A percentile compares a stretch with the other conserved stretches of the same genome.
Conservation (phyloP, 2,888 invertebrate genomes). For the Diplolepis rosae region DNA sequence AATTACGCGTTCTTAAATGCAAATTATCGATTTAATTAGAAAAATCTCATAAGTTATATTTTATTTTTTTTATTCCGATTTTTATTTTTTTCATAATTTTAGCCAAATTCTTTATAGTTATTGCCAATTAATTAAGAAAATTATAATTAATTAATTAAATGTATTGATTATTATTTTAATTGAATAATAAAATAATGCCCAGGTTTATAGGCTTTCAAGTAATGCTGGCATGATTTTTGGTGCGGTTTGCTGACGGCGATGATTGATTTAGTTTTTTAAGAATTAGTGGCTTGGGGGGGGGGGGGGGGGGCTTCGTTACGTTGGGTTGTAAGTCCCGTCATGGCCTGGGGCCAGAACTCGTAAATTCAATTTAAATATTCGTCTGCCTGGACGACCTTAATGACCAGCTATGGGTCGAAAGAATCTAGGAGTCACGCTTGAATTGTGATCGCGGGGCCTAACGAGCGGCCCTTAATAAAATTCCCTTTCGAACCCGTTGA, state of each 20-base stretch:
- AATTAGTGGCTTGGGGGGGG: neutral
- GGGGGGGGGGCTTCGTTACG: slow-evolving; percentile 7
- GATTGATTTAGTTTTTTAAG: slow-evolving; percentile 9
- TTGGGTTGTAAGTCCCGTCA: slow-evolving; percentile 5
- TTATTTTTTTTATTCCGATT: no score
- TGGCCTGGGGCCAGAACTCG: slow-evolving; percentile 62
- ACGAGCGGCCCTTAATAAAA: slow-evolving; percentile 23
- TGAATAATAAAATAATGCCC: no score
- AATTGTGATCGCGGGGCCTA: slow-evolving; percentile 16
- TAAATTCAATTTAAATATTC: slow-evolving; percentile 71
- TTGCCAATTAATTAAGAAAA: no score
- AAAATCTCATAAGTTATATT: slow-evolving; percentile 16
- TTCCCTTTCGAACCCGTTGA: slow-evolving; percentile 9
- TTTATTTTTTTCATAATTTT: no score
- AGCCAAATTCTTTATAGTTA: no score
- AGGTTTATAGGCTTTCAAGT: no score
- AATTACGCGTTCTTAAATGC: slow-evolving; percentile 38
- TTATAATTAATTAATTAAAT: no score
- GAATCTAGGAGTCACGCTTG: slow-evolving; percentile 49
- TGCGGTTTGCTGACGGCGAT: slow-evolving; percentile 22
- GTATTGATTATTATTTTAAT: no score
- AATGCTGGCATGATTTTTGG: slow-evolving; percentile 1
- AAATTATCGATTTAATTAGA: slow-evolving; percentile 52
- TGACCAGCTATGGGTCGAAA: slow-evolving; percentile 59
- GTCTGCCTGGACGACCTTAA: slow-evolving; percentile 65